A percentile compares a stretch with the other conserved stretches of the same genome.
These are phyloP conservation scores for Oncorhynchus clarkii DNA, from an alignment of 2,113 vertebrate genomes.

Conservation along the genomic window DNA sequence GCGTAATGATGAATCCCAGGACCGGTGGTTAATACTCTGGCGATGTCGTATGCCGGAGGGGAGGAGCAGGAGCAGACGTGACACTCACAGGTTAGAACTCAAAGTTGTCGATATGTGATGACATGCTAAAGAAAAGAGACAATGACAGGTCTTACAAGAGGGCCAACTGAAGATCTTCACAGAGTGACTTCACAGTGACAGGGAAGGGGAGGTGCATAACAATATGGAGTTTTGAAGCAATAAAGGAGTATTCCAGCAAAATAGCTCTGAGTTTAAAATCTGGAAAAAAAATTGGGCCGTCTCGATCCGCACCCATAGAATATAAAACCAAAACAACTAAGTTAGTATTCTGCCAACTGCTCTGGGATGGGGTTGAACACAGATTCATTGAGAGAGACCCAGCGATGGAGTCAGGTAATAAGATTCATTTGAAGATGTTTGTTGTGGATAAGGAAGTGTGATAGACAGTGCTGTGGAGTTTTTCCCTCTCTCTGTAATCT, in stretches of 20 bases:
- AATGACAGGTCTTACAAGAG: neutral
- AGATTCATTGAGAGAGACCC: too few relatives aligned
- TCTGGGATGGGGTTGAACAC: too few relatives aligned
- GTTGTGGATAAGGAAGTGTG: too few relatives aligned
- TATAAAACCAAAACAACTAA: neutral
- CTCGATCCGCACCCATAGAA: constrained; percentile 88
- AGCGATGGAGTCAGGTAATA: too few relatives aligned
- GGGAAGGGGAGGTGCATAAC: neutral
- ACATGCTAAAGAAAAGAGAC: constrained; percentile 71
- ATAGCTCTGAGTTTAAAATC: too few relatives aligned
- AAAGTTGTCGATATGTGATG: constrained; percentile 93
- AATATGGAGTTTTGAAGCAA: neutral
- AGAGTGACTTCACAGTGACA: neutral
- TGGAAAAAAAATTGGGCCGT: constrained; percentile 74
- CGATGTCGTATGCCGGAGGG: too few relatives aligned
- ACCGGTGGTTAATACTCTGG: too few relatives aligned
- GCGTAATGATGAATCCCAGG: too few relatives aligned
- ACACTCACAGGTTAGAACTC: constrained; percentile 90
- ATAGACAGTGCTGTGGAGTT: neutral
- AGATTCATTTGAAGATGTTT: too few relatives aligned
- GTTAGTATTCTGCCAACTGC: neutral
- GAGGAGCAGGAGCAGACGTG: too few relatives aligned
- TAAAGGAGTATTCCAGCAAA: neutral
- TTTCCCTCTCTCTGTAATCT: neutral
- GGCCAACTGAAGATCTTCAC: neutral